Evolutionary conservation across 2,113 vertebrate genomes (phyloP).

Genomic region (Turnix velox): DNA sequence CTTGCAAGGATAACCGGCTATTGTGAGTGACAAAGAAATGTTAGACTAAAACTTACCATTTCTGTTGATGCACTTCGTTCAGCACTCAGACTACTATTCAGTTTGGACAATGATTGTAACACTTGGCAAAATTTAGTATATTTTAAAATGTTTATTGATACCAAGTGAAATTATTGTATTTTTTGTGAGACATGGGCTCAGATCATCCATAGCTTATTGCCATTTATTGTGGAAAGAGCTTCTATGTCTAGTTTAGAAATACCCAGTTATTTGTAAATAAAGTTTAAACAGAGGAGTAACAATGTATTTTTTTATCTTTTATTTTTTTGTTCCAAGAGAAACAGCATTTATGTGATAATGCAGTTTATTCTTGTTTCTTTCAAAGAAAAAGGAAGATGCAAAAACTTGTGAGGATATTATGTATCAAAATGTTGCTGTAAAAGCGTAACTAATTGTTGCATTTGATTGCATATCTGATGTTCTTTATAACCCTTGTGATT

Average conservation of each 20-base stretch:
- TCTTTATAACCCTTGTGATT: conserved; percentile 1
- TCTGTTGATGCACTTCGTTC: conserved; percentile 81
- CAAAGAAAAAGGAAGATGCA: conserved; percentile 50
- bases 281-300: conserved; percentile 77
- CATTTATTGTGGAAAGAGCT: conserved; percentile 63
- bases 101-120: conserved; percentile 75
- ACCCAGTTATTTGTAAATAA: conserved; percentile 80
- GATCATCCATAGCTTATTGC: conserved; percentile 67
- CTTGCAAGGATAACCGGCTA: conserved; percentile 84
- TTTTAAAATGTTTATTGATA: conserved; percentile 75
- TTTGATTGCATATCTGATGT: conserved; percentile 27
- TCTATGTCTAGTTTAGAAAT: conserved; percentile 72
- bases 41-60: conserved; percentile 69
- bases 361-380: conserved; percentile 61
- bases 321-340: conserved; percentile 73
- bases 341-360: conserved; percentile 43
- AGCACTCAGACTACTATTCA: conserved; percentile 74
- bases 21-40: conserved; percentile 19
- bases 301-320: conserved; percentile 83
- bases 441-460: conserved; percentile 39
- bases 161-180: conserved; percentile 77
- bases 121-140: conserved; percentile 71
- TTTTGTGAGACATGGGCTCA: conserved; percentile 75
- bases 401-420: conserved; percentile 52
- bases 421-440: conserved; percentile 46